Conservation (phyloP, 2,888 invertebrate species). For the Panopea generosa region DNA sequence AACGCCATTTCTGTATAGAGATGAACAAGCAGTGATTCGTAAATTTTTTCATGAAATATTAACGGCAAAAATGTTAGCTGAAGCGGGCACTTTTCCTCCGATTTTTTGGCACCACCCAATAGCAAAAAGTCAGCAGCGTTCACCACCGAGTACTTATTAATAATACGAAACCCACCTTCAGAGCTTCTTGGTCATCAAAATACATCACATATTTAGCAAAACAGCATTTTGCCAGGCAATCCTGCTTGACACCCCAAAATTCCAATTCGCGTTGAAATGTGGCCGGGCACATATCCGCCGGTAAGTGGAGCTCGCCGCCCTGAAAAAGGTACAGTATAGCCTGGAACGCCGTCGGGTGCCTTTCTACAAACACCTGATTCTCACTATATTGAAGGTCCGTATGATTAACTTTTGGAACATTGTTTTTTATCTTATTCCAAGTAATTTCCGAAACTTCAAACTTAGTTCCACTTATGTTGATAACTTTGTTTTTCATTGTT, state of each 20-base stretch:
- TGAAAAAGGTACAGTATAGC: conserved; percentile 42
- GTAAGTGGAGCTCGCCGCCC: conserved; percentile 51
- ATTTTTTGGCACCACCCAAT: too few species aligned
- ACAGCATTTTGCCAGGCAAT: conserved; percentile 60
- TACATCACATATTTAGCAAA: conserved; percentile 55
- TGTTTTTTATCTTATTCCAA: conserved; percentile 19
- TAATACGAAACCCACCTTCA: conserved; percentile 42
- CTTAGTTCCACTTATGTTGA: conserved; percentile 40
- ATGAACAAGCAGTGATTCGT: too few species aligned
- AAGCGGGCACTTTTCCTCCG: too few species aligned
- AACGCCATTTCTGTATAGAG: too few species aligned
- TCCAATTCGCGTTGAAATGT: conserved; percentile 56
- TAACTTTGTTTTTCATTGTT: too few species aligned
- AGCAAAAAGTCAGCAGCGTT: too few species aligned
- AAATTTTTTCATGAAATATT: too few species aligned
- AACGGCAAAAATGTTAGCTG: too few species aligned
- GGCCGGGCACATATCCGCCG: conserved; percentile 42
- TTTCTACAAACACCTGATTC: conserved; percentile 23
- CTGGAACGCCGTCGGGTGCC: conserved; percentile 40
- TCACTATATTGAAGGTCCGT: conserved; percentile 10
- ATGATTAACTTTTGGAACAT: background rate
- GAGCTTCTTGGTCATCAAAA: conserved; percentile 54
- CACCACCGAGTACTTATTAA: too few species aligned
- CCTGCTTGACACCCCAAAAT: conserved; percentile 60
- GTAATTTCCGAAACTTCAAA: conserved; percentile 39